Conservation (phyloP, 2,888 invertebrate genomes). For the Dryobotodes eremita region DNA sequence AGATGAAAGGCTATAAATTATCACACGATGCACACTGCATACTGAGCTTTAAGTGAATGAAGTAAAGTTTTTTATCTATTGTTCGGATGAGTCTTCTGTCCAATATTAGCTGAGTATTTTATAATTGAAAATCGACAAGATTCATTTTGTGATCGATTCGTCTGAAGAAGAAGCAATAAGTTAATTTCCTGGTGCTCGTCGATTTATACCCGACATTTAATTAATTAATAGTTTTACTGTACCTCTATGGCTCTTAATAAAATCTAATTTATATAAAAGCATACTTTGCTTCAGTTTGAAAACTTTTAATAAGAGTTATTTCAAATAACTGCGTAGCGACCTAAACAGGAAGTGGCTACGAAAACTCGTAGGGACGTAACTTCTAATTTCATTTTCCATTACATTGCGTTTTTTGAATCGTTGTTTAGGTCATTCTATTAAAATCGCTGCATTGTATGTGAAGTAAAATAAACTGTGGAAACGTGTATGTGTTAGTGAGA, state of each 20-base stretch:
- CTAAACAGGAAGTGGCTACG: slow-evolving; percentile 41
- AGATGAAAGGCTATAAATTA: slow-evolving; percentile 76
- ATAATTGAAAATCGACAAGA: slow-evolving; percentile 67
- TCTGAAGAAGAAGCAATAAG: slow-evolving; percentile 44
- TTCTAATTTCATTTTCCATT: slow-evolving; percentile 62
- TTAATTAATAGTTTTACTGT: slow-evolving; percentile 1
- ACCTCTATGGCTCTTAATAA: slow-evolving; percentile 1
- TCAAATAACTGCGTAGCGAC: slow-evolving; percentile 10
- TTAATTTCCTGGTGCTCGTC: slow-evolving; percentile 41
- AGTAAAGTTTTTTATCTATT: slow-evolving; percentile 56
- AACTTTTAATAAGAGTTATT: neutral
- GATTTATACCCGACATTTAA: slow-evolving; percentile 22
- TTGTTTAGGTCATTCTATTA: slow-evolving; percentile 45
- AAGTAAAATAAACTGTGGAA: slow-evolving; percentile 3
- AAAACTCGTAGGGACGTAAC: slow-evolving; percentile 49
- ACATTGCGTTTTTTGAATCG: slow-evolving; percentile 54
- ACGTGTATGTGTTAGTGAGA: slow-evolving; percentile 8
- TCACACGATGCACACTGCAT: slow-evolving; percentile 60
- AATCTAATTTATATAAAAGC: neutral
- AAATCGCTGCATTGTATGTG: slow-evolving; percentile 25
- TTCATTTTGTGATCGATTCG: slow-evolving; percentile 61
- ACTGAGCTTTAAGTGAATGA: slow-evolving; percentile 66
- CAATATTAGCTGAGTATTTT: slow-evolving; percentile 61
- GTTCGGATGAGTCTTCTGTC: slow-evolving; percentile 14
- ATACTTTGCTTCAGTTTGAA: neutral